Evolutionary conservation across 2,797 vertebrate genomes (phyloP).

Genomic region (Channa striata): DNA sequence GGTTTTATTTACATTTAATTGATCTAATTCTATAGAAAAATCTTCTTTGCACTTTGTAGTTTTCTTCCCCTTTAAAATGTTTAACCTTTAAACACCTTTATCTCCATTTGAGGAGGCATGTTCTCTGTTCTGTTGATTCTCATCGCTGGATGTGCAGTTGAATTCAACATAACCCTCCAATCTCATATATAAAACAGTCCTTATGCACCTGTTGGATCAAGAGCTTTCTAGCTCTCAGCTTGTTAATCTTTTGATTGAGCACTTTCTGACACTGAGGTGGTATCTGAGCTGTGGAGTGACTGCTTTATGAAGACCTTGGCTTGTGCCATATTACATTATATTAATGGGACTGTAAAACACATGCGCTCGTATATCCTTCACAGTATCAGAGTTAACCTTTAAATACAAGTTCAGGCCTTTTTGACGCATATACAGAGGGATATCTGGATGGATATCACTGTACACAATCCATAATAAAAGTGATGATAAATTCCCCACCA

Average conservation of each 20-base stretch:
- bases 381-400: conserved; percentile 20
- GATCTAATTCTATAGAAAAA: neutral
- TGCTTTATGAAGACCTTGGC: conserved; percentile 31
- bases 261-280: conserved; percentile 30
- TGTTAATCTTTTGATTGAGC: conserved; percentile 28
- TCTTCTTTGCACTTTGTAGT: neutral
- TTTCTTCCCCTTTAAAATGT: conserved; percentile 24
- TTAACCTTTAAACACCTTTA: neutral
- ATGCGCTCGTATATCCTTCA: conserved; percentile 7
- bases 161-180: neutral
- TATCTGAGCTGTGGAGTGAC: conserved; percentile 11
- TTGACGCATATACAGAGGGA: conserved; percentile 3
- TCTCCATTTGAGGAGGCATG: neutral
- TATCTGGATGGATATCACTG: conserved; percentile 16
- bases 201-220: conserved; percentile 11
- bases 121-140: conserved; percentile 7
- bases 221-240: conserved; percentile 19
- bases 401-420: conserved; percentile 34
- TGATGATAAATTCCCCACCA: conserved; percentile 17
- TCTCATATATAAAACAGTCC: neutral
- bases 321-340: conserved; percentile 14
- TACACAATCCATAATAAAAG: conserved; percentile 17
- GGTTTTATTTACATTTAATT: neutral
- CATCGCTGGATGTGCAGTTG: conserved; percentile 4
- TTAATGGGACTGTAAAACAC: conserved; percentile 21